These are phyloP conservation scores for Silurus meridionalis DNA, from an alignment of 2,113 vertebrate species.

Conservation along the genomic window DNA sequence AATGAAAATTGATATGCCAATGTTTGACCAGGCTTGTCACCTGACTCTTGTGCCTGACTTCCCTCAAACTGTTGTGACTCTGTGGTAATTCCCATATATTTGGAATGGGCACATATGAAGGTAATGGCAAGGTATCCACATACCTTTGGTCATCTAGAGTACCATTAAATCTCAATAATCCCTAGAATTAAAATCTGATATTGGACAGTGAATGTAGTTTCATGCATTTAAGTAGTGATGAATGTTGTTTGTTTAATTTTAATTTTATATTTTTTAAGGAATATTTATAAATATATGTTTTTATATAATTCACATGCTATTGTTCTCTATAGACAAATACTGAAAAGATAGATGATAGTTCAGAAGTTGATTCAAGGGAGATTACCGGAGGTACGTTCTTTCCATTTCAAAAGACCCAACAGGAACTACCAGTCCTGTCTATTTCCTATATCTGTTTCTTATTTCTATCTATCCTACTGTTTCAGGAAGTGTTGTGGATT, in stretches of 20 bases:
- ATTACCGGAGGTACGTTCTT: slow-evolving; percentile 28
- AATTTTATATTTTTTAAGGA: not conserved
- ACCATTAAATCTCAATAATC: not conserved
- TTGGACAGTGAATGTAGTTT: not conserved
- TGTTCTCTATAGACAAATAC: slow-evolving; percentile 11
- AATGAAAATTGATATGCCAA: not conserved
- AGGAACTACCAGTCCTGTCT: not conserved
- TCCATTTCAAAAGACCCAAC: not conserved
- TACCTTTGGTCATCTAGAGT: not conserved
- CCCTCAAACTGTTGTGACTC: too few species aligned
- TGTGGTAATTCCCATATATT: not conserved
- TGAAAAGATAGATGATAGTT: slow-evolving; percentile 15
- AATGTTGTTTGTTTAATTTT: not conserved
- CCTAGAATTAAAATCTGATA: not conserved
- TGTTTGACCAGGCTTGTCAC: not conserved
- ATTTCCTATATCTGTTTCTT: not conserved
- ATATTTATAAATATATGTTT: not conserved
- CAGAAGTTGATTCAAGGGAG: not conserved
- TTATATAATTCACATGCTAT: slow-evolving; percentile 1
- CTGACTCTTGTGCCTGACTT: not conserved
- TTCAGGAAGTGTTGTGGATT: slow-evolving; percentile 32
- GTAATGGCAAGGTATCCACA: not conserved
- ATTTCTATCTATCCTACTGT: slow-evolving; percentile 12
- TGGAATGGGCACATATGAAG: not conserved
- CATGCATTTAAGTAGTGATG: not conserved